Base-by-base conservation (phyloP, 2,797 vertebrate species). In the Nyctibius grandis region DNA sequence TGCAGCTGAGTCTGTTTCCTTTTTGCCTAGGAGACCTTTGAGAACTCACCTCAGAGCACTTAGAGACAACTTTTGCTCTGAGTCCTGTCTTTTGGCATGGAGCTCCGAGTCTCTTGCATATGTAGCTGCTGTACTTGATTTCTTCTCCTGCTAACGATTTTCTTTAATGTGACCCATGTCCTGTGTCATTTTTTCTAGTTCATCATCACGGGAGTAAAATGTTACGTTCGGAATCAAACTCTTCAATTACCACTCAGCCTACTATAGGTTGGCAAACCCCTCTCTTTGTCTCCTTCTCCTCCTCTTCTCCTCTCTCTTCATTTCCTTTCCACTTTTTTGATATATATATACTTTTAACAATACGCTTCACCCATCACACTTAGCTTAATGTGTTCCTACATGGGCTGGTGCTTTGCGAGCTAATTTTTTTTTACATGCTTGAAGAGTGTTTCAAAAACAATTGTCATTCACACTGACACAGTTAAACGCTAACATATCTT, bases 141-240 rank as follows among this genome's bases (percentile, higher is more conserved):
- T 98, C 98, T 97, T 98, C 98, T 98, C 96, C 97, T 98, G 98
- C 98, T 98, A 97, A 98, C 96, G 94, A 97, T 98, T 98, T 98
- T 98, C 97, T 98, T 98, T 97, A 98, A 98, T 97, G 97, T 98
- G 98, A 98, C 97, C 98, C 98, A 97, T 98, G 98, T 98, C 98
- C 97, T 98, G 97, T 98, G 98, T 99, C 97, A 97, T 99, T 99
- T 99, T 98, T 99, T 99, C 99, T 98, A 99, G 99, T 99, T 99
- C 99, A 99, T 98, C 99, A 99, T 99, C 99, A 99, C 97, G 99
- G 99, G 98, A 99, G 99, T 99, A 99, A 99, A 99, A 99, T 99
- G 99, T 99, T 99, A 98, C 99, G 99, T 98, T 99, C 99, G 98
- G 99, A 99, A 98, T 99, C 99, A 99, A 99, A 99, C 98, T 99